phyloP scores from a whole-genome alignment of 2,797 vertebrate species.

The Poecilia gillii region DNA sequence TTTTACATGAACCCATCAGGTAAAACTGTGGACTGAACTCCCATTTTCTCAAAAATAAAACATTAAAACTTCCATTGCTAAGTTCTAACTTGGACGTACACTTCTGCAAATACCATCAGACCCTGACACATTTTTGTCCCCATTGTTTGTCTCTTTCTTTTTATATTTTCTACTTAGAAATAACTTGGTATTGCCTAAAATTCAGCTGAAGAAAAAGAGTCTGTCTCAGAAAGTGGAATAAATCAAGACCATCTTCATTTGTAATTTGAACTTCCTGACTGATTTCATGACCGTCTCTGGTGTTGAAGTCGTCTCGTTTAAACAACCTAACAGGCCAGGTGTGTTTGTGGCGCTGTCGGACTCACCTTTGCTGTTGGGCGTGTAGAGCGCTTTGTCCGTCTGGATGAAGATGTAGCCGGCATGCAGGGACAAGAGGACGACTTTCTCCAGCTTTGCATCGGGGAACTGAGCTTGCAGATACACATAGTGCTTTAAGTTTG shows the following conservation, averaged over 20 bases:
- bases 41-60: too few species aligned
- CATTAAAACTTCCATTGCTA: background rate
- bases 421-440: conserved; percentile 80
- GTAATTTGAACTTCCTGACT: background rate
- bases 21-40: too few species aligned
- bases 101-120: background rate
- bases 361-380: conserved; percentile 77
- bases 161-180: background rate
- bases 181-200: background rate
- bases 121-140: too few species aligned
- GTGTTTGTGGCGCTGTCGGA: background rate
- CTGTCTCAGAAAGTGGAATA: background rate
- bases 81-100: background rate
- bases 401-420: conserved; percentile 81
- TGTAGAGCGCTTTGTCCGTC: conserved; percentile 86
- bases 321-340: background rate
- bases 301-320: background rate
- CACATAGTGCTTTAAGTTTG: conserved; percentile 69
- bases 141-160: too few species aligned
- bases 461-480: conserved; percentile 66
- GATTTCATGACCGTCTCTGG: background rate
- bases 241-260: background rate
- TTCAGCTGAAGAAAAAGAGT: background rate
- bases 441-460: conserved; percentile 70
- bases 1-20: too few species aligned